Percentiles rank a stretch among this genome's conserved stretches.
phyloP scores from a whole-genome alignment of 2,888 invertebrate genomes.

The Dioctria rufipes region DNA sequence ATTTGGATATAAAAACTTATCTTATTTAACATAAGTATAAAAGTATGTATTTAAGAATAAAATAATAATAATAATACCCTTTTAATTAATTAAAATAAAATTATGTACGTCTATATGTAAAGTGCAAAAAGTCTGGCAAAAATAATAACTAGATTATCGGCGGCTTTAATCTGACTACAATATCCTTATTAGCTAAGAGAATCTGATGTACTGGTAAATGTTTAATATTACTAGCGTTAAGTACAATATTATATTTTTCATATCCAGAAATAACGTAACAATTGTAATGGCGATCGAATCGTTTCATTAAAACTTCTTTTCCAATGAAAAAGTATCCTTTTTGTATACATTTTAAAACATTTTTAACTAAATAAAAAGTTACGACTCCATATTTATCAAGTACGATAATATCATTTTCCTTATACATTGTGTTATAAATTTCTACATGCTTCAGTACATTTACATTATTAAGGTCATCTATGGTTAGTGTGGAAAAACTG shows the following conservation, averaged over 20 bases:
- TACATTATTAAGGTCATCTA: background rate
- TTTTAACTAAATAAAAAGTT: slow-evolving; percentile 4
- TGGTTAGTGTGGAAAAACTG: background rate
- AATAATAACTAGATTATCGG: background rate
- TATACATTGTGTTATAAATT: slow-evolving; percentile 4
- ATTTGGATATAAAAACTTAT: background rate
- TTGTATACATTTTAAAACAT: background rate
- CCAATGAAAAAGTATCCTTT: slow-evolving; percentile 1
- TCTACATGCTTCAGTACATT: background rate
- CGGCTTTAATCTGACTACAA: background rate
- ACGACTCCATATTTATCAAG: background rate
- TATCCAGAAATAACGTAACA: background rate
- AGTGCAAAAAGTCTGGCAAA: too few relatives aligned
- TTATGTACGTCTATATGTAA: background rate
- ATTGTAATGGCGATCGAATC: background rate
- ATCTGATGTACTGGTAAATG: background rate
- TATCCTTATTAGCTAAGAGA: background rate
- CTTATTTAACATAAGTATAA: background rate
- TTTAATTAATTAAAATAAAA: too few relatives aligned
- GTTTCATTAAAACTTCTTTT: slow-evolving; percentile 1
- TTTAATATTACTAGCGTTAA: background rate
- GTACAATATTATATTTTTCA: background rate
- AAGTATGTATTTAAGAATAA: background rate
- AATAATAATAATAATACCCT: too few relatives aligned
- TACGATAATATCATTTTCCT: background rate